Conservation (phyloP, 2,113 vertebrate species). For the Menura novaehollandiae region DNA sequence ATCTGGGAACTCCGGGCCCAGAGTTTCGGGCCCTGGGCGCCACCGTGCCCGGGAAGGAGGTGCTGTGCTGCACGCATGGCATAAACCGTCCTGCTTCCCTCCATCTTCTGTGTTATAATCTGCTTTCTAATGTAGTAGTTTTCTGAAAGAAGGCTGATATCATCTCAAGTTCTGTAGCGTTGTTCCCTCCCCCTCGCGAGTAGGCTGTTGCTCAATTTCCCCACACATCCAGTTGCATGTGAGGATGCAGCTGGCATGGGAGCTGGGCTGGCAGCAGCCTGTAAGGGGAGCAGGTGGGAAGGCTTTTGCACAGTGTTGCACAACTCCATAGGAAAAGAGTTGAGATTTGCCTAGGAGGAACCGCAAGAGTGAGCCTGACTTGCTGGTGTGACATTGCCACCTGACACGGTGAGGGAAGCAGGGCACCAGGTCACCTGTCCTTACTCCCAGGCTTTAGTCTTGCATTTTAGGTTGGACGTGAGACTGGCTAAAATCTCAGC, state of each 20-base stretch:
- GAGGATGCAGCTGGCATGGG: neutral
- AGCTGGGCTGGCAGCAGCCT: neutral
- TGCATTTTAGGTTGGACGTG: rapidly evolving
- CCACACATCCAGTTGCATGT: neutral
- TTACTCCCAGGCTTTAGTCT: neutral
- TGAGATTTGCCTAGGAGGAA: neutral
- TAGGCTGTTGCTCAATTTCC: neutral
- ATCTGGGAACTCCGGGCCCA: neutral
- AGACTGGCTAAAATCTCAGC: neutral
- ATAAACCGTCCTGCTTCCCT: neutral
- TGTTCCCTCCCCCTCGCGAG: neutral
- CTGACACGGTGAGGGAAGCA: neutral
- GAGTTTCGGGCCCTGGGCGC: neutral
- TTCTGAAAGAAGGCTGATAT: neutral
- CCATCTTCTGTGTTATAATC: neutral
- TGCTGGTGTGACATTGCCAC: neutral
- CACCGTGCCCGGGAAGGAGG: rapidly evolving
- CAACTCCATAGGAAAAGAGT: neutral
- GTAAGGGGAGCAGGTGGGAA: neutral
- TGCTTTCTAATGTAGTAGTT: neutral
- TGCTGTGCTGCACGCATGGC: rapidly evolving
- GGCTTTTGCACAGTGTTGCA: neutral
- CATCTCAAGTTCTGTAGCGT: neutral
- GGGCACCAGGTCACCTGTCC: neutral
- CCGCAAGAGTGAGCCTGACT: neutral